Evolutionary conservation across 2,888 invertebrate species (phyloP), one percentile per base, ranked within the genome.

Genomic region (Emmelina monodactyla): DNA sequence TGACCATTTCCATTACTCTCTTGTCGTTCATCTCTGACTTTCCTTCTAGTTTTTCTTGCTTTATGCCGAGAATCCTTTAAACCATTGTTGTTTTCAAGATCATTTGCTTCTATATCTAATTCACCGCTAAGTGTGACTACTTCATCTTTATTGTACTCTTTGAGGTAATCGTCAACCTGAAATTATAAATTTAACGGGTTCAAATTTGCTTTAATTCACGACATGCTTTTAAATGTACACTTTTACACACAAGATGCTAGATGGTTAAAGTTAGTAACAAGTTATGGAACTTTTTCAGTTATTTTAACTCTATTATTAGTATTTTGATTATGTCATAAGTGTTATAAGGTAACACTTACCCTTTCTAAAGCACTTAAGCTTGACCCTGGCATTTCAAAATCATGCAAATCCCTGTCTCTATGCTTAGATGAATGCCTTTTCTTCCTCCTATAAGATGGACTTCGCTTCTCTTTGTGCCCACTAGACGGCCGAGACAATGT

Each of bases 101-200:
- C 80, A 54, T 81, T 76, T 0, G 56, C 59, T 40, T 81, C 81
- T 30, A 81, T 79, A 41, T 81, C 81, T n/a, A 81, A 42, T 32
- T 81, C 81, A 3, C 81, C 81, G 16, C 81, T 81, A 0, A 81
- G 49, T 2, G 80, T 81, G 0, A 80, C 70, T 3, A 72, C 73
- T 55, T 81, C 80, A 43, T 79, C 79, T 46, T 71, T 78, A 32
- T 81, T 79, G 42, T 81, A 81, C 40, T 81, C 80, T 52, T 78
- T 80, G 16, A 81, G 53, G 34, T 81, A 81, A 40, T 81, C 81
- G 40, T 81, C 81, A 29, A 81, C 81, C 78, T 75, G 47, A 0
- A 47, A 59, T n/a, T n/a, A n/a, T n/a, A n/a, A n/a, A n/a, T n/a
- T n/a, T n/a, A n/a, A n/a, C n/a, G n/a, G n/a, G n/a, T n/a, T n/a